phyloP scores from a whole-genome alignment of 53 echinoderm and acorn worm species.

The Glandiceps talaboti region DNA sequence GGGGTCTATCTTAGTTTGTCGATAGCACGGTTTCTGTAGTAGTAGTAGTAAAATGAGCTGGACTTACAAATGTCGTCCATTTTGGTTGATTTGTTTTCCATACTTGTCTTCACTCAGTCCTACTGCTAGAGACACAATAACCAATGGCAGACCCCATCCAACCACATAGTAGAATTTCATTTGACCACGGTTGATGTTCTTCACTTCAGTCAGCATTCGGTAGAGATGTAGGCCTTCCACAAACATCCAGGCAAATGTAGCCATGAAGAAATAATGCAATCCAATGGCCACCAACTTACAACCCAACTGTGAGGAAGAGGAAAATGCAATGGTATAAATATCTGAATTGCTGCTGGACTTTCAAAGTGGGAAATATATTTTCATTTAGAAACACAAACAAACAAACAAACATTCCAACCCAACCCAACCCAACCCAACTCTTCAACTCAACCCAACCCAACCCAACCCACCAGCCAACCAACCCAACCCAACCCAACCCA shows the following conservation, averaged over 20 bases:
- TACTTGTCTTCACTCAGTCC: slow-evolving; percentile 84
- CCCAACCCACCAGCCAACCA: too few species aligned
- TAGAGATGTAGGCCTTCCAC: slow-evolving; percentile 92
- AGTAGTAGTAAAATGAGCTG: too few species aligned
- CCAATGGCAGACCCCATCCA: slow-evolving; percentile 67
- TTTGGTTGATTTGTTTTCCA: slow-evolving; percentile 58
- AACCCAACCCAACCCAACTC: too few species aligned
- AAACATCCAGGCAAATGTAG: slow-evolving; percentile 97
- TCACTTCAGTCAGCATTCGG: slow-evolving; percentile 97
- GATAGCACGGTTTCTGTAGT: too few species aligned
- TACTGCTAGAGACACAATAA: slow-evolving; percentile 87
- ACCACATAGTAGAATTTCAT: slow-evolving; percentile 92
- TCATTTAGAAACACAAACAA: too few species aligned
- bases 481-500: too few species aligned
- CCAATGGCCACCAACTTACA: slow-evolving; percentile 86
- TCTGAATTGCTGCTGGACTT: too few species aligned
- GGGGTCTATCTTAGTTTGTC: too few species aligned
- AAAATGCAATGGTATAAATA: too few species aligned
- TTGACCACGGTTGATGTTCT: slow-evolving; percentile 95
- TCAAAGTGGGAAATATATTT: too few species aligned
- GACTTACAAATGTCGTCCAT: slow-evolving; percentile 90
- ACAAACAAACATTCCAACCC: too few species aligned
- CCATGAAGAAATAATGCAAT: slow-evolving; percentile 76
- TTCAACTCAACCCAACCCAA: too few species aligned
- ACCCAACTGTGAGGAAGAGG: slow-evolving; percentile 40